Evolutionary conservation across 2,888 invertebrate species (phyloP).

Genomic region (Acleris literana): DNA sequence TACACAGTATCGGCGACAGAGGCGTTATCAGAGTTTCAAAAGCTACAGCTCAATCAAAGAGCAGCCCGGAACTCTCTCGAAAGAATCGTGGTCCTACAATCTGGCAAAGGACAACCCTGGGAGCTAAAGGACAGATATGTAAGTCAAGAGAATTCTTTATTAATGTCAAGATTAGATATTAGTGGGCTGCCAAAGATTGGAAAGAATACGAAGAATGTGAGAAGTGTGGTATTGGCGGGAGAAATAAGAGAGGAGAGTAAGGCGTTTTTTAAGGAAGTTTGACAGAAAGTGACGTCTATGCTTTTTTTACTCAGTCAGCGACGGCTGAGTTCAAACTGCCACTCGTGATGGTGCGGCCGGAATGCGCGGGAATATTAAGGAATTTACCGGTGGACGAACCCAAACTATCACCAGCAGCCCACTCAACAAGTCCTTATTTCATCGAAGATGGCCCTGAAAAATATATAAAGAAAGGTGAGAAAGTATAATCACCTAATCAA

Average conservation of each 20-base stretch:
- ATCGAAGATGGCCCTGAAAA: conserved; percentile 86
- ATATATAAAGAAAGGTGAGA: conserved; percentile 85
- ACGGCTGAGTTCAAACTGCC: conserved; percentile 88
- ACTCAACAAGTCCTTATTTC: conserved; percentile 86
- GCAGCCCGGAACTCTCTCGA: conserved; percentile 84
- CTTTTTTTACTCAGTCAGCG: conserved; percentile 79
- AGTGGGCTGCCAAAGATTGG: conserved; percentile 44
- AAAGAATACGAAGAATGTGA: conserved; percentile 37
- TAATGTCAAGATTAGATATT: conserved; percentile 16
- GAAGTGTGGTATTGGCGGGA: conserved; percentile 1
- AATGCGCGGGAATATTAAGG: conserved; percentile 86
- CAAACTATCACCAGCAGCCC: conserved; percentile 82
- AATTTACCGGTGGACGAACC: conserved; percentile 85
- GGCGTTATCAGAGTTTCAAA: conserved; percentile 88
- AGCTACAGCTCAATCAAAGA: conserved; percentile 82
- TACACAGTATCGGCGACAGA: conserved; percentile 89
- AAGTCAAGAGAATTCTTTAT: conserved; percentile 49
- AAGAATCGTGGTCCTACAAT: conserved; percentile 84
- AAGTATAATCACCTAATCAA: neutral
- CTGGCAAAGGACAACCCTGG: conserved; percentile 85
- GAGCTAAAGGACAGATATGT: conserved; percentile 85
- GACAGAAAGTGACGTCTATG: conserved; percentile 22
- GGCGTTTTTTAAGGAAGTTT: neutral
- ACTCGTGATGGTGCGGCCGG: conserved; percentile 86
- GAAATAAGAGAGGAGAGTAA: neutral